Base-by-base conservation (phyloP, 53 echinoderm and acorn worm genomes). In the Temnopleurus reevesii region DNA sequence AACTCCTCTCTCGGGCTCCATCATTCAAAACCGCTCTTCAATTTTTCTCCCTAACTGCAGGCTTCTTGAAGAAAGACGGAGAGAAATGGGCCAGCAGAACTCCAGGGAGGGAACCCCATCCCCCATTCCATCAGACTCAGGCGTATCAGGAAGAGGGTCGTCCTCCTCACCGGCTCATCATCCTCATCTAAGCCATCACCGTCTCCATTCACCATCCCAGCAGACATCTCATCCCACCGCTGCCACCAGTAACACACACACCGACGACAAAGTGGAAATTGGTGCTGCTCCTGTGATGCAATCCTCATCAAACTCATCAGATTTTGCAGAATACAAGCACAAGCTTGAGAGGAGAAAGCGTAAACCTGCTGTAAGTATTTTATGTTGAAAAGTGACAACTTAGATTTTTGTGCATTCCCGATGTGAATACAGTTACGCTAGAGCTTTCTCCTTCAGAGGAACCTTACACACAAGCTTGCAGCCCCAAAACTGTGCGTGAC, bases 261-360 rank as follows among this genome's bases (percentile, higher is more conserved):
- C 66, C 1, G 36, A 35, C 8, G 18, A 35, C 15, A 56, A 56
- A 56, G 21, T 23, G n/a, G n/a, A 56, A 17, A n/a, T 13, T 9
- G 41, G 71, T n/a, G 10, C 21, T 21, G 4, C 51, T 36, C 59
- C 61, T 18, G 17, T 45, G 57, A 17, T 25, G 3, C 51, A 79
- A 30, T 8, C 71, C 41, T 79, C 79, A 46, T 29, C 51, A 13
- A 46, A 47, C 28, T 49, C 79, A 12, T 79, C 79, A 29, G 88
- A 87, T 34, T 64, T 87, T 66, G 88, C 29, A 47, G 88, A 87
- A 33, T 87, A 87, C 71, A 87, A 65, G 53, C 88, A 87, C 88
- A 87, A 87, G 71, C 88, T 87, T 3, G 88, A 87, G 34, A 23
- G 88, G 23, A 87, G 88, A 45, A 87, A 87, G 35, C 88, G 88